These are phyloP conservation scores for Pachycephala philippinensis DNA, from an alignment of 2,113 vertebrate species.

Conservation along the genomic window DNA sequence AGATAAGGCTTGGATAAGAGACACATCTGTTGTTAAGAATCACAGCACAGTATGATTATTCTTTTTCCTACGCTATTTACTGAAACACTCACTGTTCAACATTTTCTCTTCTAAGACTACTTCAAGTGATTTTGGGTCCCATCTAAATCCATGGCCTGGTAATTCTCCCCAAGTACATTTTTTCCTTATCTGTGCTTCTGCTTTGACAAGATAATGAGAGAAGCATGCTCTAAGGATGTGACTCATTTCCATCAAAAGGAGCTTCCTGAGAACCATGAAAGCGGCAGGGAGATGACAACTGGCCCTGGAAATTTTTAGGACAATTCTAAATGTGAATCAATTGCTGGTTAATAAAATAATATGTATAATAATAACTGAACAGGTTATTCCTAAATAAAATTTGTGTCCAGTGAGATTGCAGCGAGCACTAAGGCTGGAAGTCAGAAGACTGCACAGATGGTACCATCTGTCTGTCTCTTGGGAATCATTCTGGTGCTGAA, in stretches of 20 bases:
- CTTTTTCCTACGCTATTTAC: not conserved
- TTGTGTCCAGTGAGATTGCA: not conserved
- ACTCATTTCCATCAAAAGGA: slow-evolving; percentile 9
- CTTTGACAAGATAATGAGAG: not conserved
- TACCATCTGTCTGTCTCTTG: not conserved
- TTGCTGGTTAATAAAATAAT: not conserved
- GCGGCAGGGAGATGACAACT: not conserved
- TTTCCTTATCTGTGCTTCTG: not conserved
- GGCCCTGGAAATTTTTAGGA: not conserved
- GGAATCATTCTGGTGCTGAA: not conserved
- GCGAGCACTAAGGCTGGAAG: not conserved
- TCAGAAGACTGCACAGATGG: not conserved
- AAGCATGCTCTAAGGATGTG: not conserved
- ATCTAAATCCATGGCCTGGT: not conserved
- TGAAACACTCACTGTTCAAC: not conserved
- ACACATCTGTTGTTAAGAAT: not conserved
- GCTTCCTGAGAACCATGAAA: not conserved
- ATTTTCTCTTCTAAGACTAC: not conserved
- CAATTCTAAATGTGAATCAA: not conserved
- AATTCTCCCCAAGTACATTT: not conserved
- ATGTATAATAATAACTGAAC: not conserved
- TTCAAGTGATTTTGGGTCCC: not conserved
- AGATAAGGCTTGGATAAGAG: not conserved
- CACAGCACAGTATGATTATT: not conserved
- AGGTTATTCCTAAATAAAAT: not conserved